phyloP scores from a whole-genome alignment of 2,113 vertebrate genomes.

The Macquaria ambigua region DNA sequence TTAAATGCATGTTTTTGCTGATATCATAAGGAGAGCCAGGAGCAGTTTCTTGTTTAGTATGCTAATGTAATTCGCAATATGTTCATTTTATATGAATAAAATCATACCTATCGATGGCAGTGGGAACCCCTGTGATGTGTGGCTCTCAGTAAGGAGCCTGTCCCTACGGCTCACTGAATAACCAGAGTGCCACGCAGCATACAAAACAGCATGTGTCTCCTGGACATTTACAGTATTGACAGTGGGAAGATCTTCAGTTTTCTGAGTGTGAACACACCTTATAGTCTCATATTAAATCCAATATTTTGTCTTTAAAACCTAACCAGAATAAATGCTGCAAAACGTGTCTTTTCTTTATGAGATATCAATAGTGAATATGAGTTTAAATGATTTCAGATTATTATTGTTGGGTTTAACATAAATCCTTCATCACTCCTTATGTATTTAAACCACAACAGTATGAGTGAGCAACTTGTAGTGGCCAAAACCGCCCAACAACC shows the following conservation, averaged over 20 bases:
- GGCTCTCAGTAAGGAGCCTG: slow-evolving; percentile 33
- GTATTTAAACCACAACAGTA: slow-evolving; percentile 38
- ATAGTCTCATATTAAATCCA: not conserved
- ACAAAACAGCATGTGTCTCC: slow-evolving; percentile 32
- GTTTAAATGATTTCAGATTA: not conserved
- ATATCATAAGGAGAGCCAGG: slow-evolving; percentile 21
- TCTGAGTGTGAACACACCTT: not conserved
- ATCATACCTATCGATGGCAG: slow-evolving; percentile 25
- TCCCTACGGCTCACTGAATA: slow-evolving; percentile 44
- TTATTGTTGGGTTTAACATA: not conserved
- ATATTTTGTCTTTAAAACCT: not conserved
- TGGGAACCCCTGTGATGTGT: slow-evolving; percentile 36
- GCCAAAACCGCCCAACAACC: slow-evolving; percentile 34
- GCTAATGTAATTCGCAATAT: slow-evolving; percentile 42
- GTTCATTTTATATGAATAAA: slow-evolving; percentile 57
- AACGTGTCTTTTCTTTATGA: not conserved
- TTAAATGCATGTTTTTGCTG: slow-evolving; percentile 63
- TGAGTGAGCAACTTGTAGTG: slow-evolving; percentile 27
- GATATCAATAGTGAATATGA: not conserved
- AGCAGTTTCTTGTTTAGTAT: slow-evolving; percentile 45
- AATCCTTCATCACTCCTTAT: not conserved
- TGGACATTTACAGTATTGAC: slow-evolving; percentile 20
- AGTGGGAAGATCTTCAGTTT: not conserved
- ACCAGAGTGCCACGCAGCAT: slow-evolving; percentile 26
- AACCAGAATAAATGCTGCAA: not conserved